Conservation (phyloP, 1,140 invertebrate species). For the Camponotus floridanus region DNA sequence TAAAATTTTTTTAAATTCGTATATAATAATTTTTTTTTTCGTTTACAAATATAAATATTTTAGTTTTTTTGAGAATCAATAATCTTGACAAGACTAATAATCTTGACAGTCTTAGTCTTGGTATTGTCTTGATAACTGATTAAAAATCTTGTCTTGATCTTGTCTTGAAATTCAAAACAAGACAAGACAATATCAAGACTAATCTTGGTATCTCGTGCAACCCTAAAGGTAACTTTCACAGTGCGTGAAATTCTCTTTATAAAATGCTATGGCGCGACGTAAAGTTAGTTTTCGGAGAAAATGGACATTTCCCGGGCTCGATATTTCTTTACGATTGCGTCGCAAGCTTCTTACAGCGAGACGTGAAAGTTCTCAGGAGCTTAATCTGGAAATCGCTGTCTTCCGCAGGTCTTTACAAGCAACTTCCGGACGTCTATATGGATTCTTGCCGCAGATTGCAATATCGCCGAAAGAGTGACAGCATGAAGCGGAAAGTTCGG, state of each 20-base stretch:
- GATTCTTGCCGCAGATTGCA: conserved; percentile 87
- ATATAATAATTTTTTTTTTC: too few species aligned
- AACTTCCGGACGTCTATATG: conserved; percentile 87
- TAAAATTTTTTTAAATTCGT: too few species aligned
- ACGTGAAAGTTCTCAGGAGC: conserved; percentile 38
- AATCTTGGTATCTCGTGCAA: too few species aligned
- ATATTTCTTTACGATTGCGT: conserved; percentile 3
- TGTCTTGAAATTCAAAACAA: too few species aligned
- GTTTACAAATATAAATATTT: too few species aligned
- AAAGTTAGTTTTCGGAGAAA: conserved; percentile 8
- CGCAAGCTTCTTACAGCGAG: not conserved
- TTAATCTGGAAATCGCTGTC: conserved; percentile 65
- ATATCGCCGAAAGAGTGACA: conserved; percentile 89
- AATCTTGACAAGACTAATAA: too few species aligned
- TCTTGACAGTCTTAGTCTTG: too few species aligned
- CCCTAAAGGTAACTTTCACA: not conserved
- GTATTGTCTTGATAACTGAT: too few species aligned
- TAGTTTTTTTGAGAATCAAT: too few species aligned
- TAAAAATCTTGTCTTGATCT: too few species aligned
- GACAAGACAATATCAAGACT: too few species aligned
- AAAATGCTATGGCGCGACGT: conserved; percentile 7
- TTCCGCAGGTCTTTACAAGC: conserved; percentile 88
- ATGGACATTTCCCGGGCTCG: not conserved
- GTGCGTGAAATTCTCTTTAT: conserved; percentile 23
- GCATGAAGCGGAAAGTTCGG: conserved; percentile 89